Evolutionary conservation across 2,797 vertebrate genomes (phyloP).

Genomic region (Pipistrellus kuhlii): DNA sequence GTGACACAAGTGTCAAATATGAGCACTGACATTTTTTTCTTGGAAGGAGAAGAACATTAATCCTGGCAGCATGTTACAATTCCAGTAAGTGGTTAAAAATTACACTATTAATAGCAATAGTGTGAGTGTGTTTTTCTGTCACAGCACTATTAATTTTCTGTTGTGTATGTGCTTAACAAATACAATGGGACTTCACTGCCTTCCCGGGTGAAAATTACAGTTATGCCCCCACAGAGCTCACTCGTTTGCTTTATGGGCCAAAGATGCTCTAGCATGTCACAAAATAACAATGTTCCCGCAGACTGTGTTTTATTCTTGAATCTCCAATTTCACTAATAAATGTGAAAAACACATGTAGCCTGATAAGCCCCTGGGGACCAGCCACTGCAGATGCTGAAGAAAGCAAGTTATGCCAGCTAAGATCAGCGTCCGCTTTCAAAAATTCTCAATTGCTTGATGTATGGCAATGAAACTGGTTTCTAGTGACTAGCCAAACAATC

Average conservation of each 20-base stretch:
- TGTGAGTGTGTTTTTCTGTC: constrained; percentile 61
- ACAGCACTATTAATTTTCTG: constrained; percentile 66
- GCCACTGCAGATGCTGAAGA: constrained; percentile 72
- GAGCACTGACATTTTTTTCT: constrained; percentile 52
- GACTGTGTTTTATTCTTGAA: constrained; percentile 75
- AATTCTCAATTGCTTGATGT: constrained; percentile 1
- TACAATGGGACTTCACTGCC: constrained; percentile 66
- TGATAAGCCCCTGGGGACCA: constrained; percentile 66
- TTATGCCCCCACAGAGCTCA: constrained; percentile 57
- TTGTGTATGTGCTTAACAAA: constrained; percentile 77
- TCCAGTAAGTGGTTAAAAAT: constrained; percentile 72
- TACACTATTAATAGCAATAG: constrained; percentile 55
- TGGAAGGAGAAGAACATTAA: constrained; percentile 60
- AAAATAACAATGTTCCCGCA: constrained; percentile 73
- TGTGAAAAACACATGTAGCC: constrained; percentile 76
- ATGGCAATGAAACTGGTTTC: constrained; percentile 16
- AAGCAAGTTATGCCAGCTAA: constrained; percentile 67
- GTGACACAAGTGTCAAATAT: not conserved
- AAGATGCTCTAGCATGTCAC: constrained; percentile 61
- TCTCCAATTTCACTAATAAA: constrained; percentile 82
- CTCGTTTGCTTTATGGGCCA: constrained; percentile 72
- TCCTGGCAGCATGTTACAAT: constrained; percentile 67
- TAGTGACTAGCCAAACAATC: not conserved
- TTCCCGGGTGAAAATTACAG: constrained; percentile 63
- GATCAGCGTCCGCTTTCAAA: constrained; percentile 40